Evolutionary conservation across 2,797 vertebrate genomes (phyloP).

Genomic region (Eulemur albifrons): DNA sequence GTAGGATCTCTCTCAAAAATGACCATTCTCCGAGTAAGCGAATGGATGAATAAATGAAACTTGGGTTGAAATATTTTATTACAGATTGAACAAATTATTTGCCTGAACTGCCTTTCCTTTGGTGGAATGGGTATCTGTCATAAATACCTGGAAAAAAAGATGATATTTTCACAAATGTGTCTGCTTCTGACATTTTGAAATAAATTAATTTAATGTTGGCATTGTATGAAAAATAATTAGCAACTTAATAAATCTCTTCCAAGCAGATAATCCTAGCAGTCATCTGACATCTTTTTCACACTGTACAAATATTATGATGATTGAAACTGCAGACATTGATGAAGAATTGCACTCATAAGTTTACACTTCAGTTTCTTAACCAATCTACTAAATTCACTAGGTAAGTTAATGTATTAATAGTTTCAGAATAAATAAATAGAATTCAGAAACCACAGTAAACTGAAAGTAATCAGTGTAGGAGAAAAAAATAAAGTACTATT

Average conservation of each 20-base stretch:
- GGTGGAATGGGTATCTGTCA: not conserved
- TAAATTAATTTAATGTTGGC: slow-evolving; percentile 28
- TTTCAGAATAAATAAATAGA: slow-evolving; percentile 20
- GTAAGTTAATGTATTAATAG: not conserved
- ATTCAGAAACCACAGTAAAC: slow-evolving; percentile 11
- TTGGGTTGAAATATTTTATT: not conserved
- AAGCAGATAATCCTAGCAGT: not conserved
- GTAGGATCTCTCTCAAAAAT: not conserved
- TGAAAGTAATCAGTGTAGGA: not conserved
- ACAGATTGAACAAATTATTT: not conserved
- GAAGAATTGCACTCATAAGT: not conserved
- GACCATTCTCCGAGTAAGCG: not conserved
- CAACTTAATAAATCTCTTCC: slow-evolving; percentile 46
- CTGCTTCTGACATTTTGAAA: slow-evolving; percentile 36
- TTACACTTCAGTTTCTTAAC: slow-evolving; percentile 33
- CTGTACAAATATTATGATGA: not conserved
- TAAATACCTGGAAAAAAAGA: slow-evolving; percentile 26
- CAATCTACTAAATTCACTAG: not conserved
- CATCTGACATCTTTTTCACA: not conserved
- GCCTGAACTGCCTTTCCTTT: slow-evolving; percentile 11
- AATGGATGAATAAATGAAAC: not conserved
- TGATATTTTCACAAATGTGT: not conserved
- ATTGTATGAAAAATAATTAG: slow-evolving; percentile 9
- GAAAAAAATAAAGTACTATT: slow-evolving; percentile 2
- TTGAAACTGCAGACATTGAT: not conserved